Conservation (phyloP, 2,888 invertebrate species). For the Erebia ligea region DNA sequence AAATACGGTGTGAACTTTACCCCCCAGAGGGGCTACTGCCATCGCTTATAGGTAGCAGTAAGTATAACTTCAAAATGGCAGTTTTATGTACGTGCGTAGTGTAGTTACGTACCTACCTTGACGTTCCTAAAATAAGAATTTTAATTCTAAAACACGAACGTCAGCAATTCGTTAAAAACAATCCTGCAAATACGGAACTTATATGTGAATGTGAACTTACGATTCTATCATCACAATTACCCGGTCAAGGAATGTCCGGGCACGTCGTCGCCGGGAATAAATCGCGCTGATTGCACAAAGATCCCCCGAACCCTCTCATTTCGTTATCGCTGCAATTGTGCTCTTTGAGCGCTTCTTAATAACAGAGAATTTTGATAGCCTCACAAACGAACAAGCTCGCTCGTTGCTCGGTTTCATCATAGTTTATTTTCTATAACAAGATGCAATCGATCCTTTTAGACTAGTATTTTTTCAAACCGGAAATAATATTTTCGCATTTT, state of each 20-base stretch:
- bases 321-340: conserved; percentile 74
- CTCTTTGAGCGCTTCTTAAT: conserved; percentile 48
- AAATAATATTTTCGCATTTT: too few relatives aligned
- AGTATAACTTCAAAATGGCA: too few relatives aligned
- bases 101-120: too few relatives aligned
- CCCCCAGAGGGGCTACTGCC: too few relatives aligned
- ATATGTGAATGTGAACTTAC: not conserved
- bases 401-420: conserved; percentile 1
- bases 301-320: conserved; percentile 73
- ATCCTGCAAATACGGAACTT: too few relatives aligned
- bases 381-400: conserved; percentile 14
- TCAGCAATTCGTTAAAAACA: too few relatives aligned
- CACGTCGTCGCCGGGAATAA: conserved; percentile 58
- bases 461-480: too few relatives aligned
- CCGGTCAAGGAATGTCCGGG: conserved; percentile 54
- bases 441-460: not conserved
- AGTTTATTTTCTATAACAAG: not conserved
- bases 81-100: too few relatives aligned
- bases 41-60: too few relatives aligned
- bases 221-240: conserved; percentile 42
- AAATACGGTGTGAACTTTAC: too few relatives aligned
- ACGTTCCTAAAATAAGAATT: too few relatives aligned
- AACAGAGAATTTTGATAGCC: conserved; percentile 42
- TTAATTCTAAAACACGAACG: too few relatives aligned
- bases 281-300: conserved; percentile 80